Evolutionary conservation across 2,113 vertebrate genomes (phyloP), one percentile per base, ranked within the genome.

Genomic region (Calidris pugnax): DNA sequence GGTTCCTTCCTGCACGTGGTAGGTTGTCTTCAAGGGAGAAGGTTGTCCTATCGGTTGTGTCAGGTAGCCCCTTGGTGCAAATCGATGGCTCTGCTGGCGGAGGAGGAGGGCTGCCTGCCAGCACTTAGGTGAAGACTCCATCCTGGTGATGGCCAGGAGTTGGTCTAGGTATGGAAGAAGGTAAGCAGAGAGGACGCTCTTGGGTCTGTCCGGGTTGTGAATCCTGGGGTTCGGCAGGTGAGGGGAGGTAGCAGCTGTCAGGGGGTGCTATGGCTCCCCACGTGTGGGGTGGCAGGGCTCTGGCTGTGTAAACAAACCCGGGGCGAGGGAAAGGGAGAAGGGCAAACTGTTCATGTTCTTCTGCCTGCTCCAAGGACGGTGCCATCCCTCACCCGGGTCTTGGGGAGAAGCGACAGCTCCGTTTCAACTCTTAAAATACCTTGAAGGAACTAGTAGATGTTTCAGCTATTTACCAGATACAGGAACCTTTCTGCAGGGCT

Each of bases 31-130:
- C 47, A 20, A 18, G 45, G 1, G 5, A 72, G 64, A 18, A 78
- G 32, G 48, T 47, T 1, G 0, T 72, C 24, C 0, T 4, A 1
- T 10, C 1, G 3, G 48, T 26, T 13, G 22, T 13, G 41, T 35
- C n/a, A 10, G n/a, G 28, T 35, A 33, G 76, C 0, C 6, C 6
- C 1, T 39, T 45, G 26, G 7, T 35, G 28, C 22, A 14, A 51
- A 17, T 27, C 22, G 0, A 1, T 37, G 43, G 14, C 35, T 59
- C 30, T 0, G 17, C 45, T 60, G 30, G 19, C 5, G 2, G 28
- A 63, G 76, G 50, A 23, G 55, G 10, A 26, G 67, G 2, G 12
- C 59, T 67, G 68, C 35, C 41, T 35, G 71, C 11, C 1, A 48
- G 63, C 5, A 5, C 33, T 35, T 18, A 20, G 23, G 41, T 75